Evolutionary conservation across 2,888 invertebrate species (phyloP), one percentile per base, ranked within the genome.

Genomic region (Trichogramma evanescens): DNA sequence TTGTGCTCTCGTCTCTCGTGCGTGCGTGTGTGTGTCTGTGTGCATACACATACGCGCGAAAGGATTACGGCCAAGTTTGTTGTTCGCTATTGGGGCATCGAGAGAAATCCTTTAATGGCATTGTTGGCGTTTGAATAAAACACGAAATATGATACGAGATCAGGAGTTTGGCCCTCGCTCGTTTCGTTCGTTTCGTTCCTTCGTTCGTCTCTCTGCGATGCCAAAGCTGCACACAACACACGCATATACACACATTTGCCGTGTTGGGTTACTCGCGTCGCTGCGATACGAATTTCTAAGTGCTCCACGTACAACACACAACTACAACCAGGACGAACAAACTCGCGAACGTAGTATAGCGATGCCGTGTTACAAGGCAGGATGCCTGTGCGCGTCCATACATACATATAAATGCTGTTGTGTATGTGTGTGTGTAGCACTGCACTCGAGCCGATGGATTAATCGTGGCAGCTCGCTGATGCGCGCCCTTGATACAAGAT

Each of bases 51-150:
- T 4, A 6, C 46, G n/a, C 40, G 9, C 43, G 53, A 56, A 61
- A 61, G 60, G 56, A 61, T 61, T 61, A 61, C 10, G 41, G 26
- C 13, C 13, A 13, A 13, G 13, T 13, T 13, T 13, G 13, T 13
- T 13, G 13, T 13, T 38, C 46, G 44, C 7, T n/a, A 39, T 46
- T 6, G 50, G 6, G 13, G 13, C 13, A 13, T 26, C 40, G 54
- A 49, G 54, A 54, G 71, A 74, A 76, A 74, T 74, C 74, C 72
- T 74, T 77, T 76, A 77, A 77, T 76, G 72, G 75, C 69, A 74
- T 76, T 77, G 77, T 77, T 76, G 72, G 71, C 71, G 74, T 77
- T 76, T 75, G 77, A 77, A 77, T 76, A 76, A 13, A 13, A 77
- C 74, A 74, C 72, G 77, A 76, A 77, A 77, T 72, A 73, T 69